Evolutionary conservation across 1,140 invertebrate species (phyloP).

Genomic region (Rhizoglyphus robini): DNA sequence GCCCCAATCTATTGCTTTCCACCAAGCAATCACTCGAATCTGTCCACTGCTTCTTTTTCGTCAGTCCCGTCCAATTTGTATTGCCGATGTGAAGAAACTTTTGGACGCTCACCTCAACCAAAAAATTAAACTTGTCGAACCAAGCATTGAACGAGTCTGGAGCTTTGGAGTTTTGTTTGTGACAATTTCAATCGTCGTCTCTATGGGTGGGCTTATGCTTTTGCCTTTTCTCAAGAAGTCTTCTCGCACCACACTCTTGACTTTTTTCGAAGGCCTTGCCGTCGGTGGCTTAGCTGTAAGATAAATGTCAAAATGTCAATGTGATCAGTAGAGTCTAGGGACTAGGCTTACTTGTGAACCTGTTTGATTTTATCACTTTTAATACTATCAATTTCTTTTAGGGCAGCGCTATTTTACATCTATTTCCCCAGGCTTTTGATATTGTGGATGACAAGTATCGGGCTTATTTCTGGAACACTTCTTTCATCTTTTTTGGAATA

Average conservation of each 20-base stretch:
- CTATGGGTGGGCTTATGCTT: slow-evolving; percentile 24
- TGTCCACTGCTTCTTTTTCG: slow-evolving; percentile 24
- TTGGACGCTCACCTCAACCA: background rate
- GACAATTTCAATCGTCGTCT: slow-evolving; percentile 23
- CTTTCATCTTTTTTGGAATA: slow-evolving; percentile 24
- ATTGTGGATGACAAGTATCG: slow-evolving; percentile 23
- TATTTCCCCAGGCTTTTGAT: slow-evolving; percentile 25
- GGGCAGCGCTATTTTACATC: slow-evolving; percentile 23
- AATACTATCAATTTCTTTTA: background rate
- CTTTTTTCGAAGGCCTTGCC: slow-evolving; percentile 24
- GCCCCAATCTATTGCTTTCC: slow-evolving; percentile 2
- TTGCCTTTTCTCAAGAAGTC: slow-evolving; percentile 22
- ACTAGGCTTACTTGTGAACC: background rate
- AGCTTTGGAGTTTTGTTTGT: slow-evolving; percentile 23
- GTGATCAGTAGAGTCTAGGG: background rate
- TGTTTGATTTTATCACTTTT: background rate
- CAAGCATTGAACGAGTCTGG: slow-evolving; percentile 23
- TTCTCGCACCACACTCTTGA: slow-evolving; percentile 22
- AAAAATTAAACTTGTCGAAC: slow-evolving; percentile 20
- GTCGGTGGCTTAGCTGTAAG: slow-evolving; percentile 21
- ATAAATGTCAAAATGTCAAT: background rate
- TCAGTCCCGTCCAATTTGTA: slow-evolving; percentile 16
- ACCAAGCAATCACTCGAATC: slow-evolving; percentile 19
- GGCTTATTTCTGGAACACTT: slow-evolving; percentile 23
- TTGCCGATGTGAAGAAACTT: background rate